Evolutionary conservation across 1,140 invertebrate species (phyloP).

Genomic region (Drosophila navojoa): DNA sequence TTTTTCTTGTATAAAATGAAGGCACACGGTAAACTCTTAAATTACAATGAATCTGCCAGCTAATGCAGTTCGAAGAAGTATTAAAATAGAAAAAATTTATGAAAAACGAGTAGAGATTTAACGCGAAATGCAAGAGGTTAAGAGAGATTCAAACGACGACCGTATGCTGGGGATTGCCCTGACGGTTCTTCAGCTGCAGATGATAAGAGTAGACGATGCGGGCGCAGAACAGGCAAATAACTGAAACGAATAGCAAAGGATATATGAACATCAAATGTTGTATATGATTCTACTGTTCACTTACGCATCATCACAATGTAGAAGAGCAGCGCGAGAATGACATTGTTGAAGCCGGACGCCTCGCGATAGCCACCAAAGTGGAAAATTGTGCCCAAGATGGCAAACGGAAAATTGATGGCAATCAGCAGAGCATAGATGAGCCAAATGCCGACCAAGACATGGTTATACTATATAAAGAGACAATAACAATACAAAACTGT

Average conservation of each 20-base stretch:
- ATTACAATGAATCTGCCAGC: conserved; percentile 9
- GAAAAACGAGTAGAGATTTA: neutral
- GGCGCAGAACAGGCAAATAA: conserved; percentile 51
- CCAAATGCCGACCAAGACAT: conserved; percentile 52
- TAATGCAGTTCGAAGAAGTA: conserved; percentile 10
- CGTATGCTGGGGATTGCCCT: conserved; percentile 41
- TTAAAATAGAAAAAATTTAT: no score
- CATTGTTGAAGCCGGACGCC: conserved; percentile 42
- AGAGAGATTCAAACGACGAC: conserved; percentile 55
- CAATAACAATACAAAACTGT: no score
- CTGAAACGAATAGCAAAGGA: conserved; percentile 24
- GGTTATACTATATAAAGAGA: conserved; percentile 48
- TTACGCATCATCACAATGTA: conserved; percentile 59
- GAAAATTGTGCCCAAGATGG: conserved; percentile 66
- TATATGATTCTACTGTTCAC: conserved; percentile 9
- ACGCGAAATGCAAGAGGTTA: conserved; percentile 15
- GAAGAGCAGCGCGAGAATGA: conserved; percentile 47
- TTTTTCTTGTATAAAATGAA: neutral
- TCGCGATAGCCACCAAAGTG: conserved; percentile 69
- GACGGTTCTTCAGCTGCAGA: conserved; percentile 62
- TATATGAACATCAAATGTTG: neutral
- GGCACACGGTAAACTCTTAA: conserved; percentile 30
- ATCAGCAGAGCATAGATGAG: conserved; percentile 52
- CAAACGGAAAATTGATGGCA: conserved; percentile 62
- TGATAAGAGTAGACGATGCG: conserved; percentile 72